Percentiles rank a stretch among this genome's conserved stretches.
phyloP scores from a whole-genome alignment of 2,113 vertebrate species.

The Mastomys natalensis region DNA sequence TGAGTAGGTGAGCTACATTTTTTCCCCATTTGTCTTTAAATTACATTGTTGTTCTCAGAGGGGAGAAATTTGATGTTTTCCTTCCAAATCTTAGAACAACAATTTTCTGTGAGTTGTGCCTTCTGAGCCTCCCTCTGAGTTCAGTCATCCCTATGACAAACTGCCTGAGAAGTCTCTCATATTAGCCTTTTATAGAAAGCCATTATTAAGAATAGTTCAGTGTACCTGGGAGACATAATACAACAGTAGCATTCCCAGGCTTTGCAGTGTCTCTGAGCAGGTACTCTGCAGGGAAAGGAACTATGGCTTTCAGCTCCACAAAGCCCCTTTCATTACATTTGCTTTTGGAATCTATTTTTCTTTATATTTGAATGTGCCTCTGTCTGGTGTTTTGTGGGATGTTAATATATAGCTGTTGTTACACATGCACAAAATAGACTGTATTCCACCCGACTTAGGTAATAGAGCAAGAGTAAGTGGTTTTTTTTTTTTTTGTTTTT shows the following conservation, averaged over 20 bases:
- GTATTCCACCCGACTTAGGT: neutral
- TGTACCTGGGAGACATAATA: neutral
- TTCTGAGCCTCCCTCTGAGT: neutral
- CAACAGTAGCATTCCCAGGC: neutral
- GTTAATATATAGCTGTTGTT: neutral
- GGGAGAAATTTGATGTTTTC: neutral
- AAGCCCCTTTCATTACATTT: neutral
- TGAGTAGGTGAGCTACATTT: neutral
- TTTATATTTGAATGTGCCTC: neutral
- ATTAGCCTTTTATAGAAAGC: neutral
- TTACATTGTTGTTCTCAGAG: constrained; percentile 10
- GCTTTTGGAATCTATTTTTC: constrained; percentile 9
- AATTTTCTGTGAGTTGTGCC: neutral
- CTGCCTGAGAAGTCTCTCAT: neutral
- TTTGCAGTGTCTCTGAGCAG: neutral
- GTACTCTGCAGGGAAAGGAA: neutral
- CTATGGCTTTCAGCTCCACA: neutral
- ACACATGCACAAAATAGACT: neutral
- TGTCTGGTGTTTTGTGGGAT: neutral
- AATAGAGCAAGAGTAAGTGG: neutral
- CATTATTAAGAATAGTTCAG: neutral
- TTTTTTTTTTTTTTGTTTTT: too few relatives aligned
- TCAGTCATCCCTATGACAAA: neutral
- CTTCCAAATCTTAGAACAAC: neutral
- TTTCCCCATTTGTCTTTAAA: constrained; percentile 17